Evolutionary conservation across 2,797 vertebrate genomes (phyloP).

Genomic region (Danio aesculapii): DNA sequence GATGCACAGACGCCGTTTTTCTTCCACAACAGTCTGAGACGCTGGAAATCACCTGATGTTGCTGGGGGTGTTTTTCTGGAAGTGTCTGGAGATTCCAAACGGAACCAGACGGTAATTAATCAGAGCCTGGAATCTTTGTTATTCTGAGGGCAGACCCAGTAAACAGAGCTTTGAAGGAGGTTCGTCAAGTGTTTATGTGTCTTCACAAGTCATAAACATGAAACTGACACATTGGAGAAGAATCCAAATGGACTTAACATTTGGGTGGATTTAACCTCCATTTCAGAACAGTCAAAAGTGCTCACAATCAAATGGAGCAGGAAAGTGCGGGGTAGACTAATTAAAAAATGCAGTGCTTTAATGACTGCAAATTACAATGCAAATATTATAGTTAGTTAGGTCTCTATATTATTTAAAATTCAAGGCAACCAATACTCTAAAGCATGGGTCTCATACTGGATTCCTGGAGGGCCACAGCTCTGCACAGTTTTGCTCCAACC

Average conservation of each 20-base stretch:
- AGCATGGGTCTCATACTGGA: no score
- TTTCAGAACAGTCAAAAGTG: not conserved
- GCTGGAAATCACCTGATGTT: constrained; percentile 17
- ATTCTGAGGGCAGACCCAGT: constrained; percentile 42
- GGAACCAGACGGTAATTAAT: constrained; percentile 71
- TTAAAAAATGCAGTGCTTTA: not conserved
- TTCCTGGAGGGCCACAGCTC: no score
- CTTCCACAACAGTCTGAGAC: not conserved
- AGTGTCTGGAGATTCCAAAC: constrained; percentile 59
- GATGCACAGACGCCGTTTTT: constrained; percentile 11
- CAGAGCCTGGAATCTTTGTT: constrained; percentile 53
- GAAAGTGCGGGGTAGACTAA: not conserved
- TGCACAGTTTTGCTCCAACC: no score
- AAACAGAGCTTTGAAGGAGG: constrained; percentile 61
- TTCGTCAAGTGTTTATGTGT: constrained; percentile 51
- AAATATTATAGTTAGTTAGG: not conserved
- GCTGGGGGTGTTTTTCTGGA: constrained; percentile 4
- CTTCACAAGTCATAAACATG: constrained; percentile 63
- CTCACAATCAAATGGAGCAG: no score
- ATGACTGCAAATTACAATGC: not conserved
- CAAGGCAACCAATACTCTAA: not conserved
- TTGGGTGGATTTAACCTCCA: not conserved
- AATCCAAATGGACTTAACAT: constrained; percentile 49
- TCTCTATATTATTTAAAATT: not conserved
- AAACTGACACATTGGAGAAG: constrained; percentile 19